These are phyloP conservation scores for Camponotus fellah DNA, from an alignment of 2,888 invertebrate genomes.

Conservation along the genomic window DNA sequence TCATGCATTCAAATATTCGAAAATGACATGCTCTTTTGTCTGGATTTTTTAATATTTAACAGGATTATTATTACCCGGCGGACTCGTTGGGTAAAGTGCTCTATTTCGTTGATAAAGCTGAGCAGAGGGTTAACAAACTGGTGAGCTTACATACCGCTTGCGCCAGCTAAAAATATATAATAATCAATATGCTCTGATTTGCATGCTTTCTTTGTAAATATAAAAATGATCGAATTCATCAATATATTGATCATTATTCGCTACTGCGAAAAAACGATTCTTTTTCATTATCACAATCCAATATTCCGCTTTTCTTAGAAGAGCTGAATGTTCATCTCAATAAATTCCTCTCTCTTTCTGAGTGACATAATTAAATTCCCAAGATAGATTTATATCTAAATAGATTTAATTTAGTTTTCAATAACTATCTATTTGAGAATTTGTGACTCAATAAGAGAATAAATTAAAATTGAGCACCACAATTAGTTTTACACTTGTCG, in stretches of 20 bases:
- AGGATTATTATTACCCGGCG: constrained; percentile 84
- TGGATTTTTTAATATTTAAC: constrained; percentile 80
- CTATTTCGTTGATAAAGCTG: constrained; percentile 84
- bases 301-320: constrained; percentile 55
- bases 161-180: constrained; percentile 69
- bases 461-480: background rate
- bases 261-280: background rate
- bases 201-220: constrained; percentile 66
- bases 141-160: constrained; percentile 84
- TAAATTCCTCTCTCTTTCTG: background rate
- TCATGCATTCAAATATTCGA: constrained; percentile 62
- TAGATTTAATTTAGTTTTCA: background rate
- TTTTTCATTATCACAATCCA: constrained; percentile 21
- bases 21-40: constrained; percentile 65
- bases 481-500: background rate
- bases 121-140: constrained; percentile 80
- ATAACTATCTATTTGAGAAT: background rate
- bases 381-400: background rate
- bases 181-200: constrained; percentile 56
- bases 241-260: constrained; percentile 10
- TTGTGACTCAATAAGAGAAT: background rate
- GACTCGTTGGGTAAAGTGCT: constrained; percentile 85
- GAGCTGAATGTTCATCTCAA: constrained; percentile 48
- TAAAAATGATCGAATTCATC: constrained; percentile 3
- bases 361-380: constrained; percentile 9